Evolutionary conservation across 2,797 vertebrate species (phyloP).

Genomic region (Eremophila alpestris): DNA sequence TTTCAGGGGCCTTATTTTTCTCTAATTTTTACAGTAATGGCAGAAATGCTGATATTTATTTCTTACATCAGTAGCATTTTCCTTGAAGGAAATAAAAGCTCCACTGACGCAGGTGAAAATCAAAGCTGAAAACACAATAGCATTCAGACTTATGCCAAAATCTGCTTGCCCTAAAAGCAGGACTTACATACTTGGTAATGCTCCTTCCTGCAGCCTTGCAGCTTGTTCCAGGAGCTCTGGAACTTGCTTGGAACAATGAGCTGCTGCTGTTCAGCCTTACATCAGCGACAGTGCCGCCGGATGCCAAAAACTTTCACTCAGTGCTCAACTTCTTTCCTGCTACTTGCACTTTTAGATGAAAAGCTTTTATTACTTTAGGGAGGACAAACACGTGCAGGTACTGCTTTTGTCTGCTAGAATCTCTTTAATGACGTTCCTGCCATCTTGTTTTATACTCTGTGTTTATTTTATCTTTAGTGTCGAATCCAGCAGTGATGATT

Average conservation of each 20-base stretch:
- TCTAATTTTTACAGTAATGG: not conserved
- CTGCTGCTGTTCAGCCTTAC: not conserved
- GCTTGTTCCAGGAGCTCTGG: not conserved
- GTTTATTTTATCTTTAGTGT: not conserved
- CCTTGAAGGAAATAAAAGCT: not conserved
- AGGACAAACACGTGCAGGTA: not conserved
- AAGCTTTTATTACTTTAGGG: not conserved
- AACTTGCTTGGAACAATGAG: not conserved
- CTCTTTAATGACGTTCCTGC: not conserved
- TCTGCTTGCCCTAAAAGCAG: not conserved
- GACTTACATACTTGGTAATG: not conserved
- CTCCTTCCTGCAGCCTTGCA: constrained; percentile 38
- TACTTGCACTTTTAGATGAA: not conserved
- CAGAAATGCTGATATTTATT: not conserved
- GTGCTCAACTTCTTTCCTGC: not conserved
- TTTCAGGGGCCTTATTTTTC: not conserved
- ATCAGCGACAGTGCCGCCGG: not conserved
- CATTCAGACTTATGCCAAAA: not conserved
- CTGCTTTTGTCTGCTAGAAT: not conserved
- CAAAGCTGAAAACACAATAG: not conserved
- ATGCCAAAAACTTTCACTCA: not conserved
- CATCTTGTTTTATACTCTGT: not conserved
- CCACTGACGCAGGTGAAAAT: not conserved
- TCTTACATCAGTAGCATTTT: not conserved
- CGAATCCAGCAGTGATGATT: constrained; percentile 71